Evolutionary conservation across 2,888 invertebrate genomes (phyloP), one percentile per base, ranked within the genome.

Genomic region (Scaptomyza parva): DNA sequence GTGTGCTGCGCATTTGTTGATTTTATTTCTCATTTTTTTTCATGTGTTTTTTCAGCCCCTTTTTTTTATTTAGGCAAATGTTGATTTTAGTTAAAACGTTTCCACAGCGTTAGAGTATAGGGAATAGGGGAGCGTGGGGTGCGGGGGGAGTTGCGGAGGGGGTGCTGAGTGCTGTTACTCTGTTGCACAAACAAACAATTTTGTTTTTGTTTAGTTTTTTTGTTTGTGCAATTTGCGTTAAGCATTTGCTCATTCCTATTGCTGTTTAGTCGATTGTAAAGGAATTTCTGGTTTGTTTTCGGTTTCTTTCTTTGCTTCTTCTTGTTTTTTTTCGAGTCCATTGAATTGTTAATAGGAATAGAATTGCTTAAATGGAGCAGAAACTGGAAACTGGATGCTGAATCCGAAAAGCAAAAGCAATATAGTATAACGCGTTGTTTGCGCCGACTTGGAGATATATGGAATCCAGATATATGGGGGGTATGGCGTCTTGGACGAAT

Each of bases 101-200:
- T 17, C 17, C 17, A 12, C 17, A 41, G 55, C 55, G 40, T 53
- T 9, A 37, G 7, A 35, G 14, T 53, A 3, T n/a, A 14, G 7
- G 22, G 35, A 9, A 11, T 20, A 3, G 7, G 30, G 3, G 7
- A 9, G 7, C 7, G 6, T 5, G n/a, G 33, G 26, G 26, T 30
- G 12, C 3, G 6, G 24, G 7, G 8, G 2, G 22, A 30, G 24
- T 9, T 1, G 3, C 12, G 8, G 9, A 9, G 26, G 6, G 7
- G 41, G 24, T 11, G 22, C n/a, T n/a, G n/a, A n/a, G 39, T 11
- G 22, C 22, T 35, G 44, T 47, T 62, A 51, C 35, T 35, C 12
- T 59, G 48, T 71, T 76, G 67, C 67, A 67, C 76, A 74, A 74
- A 67, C 76, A 74, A 74, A 74, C 54, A 70, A 48, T 75, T 74